phyloP scores from a whole-genome alignment of 2,797 vertebrate genomes.

The Saxicola maurus region DNA sequence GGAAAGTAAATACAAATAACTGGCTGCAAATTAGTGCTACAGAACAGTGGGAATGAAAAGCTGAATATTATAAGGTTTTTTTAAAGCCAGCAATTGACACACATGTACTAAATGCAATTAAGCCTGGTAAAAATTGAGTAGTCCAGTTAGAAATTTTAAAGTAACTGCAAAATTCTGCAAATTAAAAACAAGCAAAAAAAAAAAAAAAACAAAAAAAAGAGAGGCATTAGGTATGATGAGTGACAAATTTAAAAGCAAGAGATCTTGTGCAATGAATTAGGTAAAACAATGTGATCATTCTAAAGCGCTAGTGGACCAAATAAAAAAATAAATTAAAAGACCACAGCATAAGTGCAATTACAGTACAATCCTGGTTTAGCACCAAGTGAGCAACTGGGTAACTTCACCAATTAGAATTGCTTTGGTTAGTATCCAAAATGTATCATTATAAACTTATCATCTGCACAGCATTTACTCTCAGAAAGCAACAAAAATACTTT shows the following conservation, averaged over 20 bases:
- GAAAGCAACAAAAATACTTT: slow-evolving; percentile 26
- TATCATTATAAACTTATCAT: background rate
- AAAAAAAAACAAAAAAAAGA: background rate
- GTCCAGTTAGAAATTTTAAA: slow-evolving; percentile 68
- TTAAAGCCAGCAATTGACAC: slow-evolving; percentile 43
- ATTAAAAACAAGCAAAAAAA: slow-evolving; percentile 60
- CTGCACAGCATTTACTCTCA: slow-evolving; percentile 38
- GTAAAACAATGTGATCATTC: slow-evolving; percentile 60
- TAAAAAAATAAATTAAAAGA: slow-evolving; percentile 48
- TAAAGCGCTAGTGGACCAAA: slow-evolving; percentile 54
- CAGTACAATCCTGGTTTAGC: slow-evolving; percentile 54
- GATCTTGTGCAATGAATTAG: slow-evolving; percentile 80
- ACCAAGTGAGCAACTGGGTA: slow-evolving; percentile 42
- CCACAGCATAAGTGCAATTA: slow-evolving; percentile 49
- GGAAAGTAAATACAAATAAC: slow-evolving; percentile 39
- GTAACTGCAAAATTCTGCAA: slow-evolving; percentile 64
- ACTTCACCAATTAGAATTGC: slow-evolving; percentile 41
- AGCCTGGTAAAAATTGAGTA: slow-evolving; percentile 74
- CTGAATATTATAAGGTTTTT: background rate
- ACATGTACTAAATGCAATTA: slow-evolving; percentile 69
- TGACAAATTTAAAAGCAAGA: slow-evolving; percentile 68
- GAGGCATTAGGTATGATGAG: slow-evolving; percentile 71
- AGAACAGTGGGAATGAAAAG: slow-evolving; percentile 17
- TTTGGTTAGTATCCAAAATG: slow-evolving; percentile 59
- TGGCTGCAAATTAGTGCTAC: slow-evolving; percentile 51